Evolutionary conservation across 2,113 vertebrate genomes (phyloP), one percentile per base, ranked within the genome.

Genomic region (Noctilio leporinus): DNA sequence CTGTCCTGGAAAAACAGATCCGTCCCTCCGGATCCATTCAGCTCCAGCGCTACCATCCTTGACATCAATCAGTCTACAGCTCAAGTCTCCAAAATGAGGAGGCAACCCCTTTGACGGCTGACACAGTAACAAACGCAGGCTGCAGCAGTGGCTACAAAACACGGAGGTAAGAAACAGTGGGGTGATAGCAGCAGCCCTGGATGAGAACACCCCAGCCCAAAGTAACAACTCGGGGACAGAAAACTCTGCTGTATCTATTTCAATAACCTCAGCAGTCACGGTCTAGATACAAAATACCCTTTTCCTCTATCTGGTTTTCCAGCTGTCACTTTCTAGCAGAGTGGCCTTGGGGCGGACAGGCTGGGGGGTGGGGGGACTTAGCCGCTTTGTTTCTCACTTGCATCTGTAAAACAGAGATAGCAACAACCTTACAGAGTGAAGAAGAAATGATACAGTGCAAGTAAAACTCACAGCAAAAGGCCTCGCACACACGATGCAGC

Each of bases 91-190:
- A 17, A 69, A 86, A 33, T 0, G 20, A 65, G 67, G 30, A 78
- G 16, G 1, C 0, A 17, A 19, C 7, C 20, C 55, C 55, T 86
- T 40, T 15, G 51, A 51, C 33, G 28, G 43, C 16, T 47, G 30
- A 53, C 76, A 88, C 38, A 70, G 28, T 20, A 30, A 30, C 47
- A 35, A 38, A n/a, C 0, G 22, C 0, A 55, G 20, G 33, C 38
- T 3, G 1, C 1, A 10, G 45, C 26, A 17, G 19, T 7, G 38
- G 72, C 43, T 4, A 26, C 4, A 5, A 20, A 15, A 73, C 6
- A 9, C n/a, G 47, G 28, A 45, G 4, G 2, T 2, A 35, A 87
- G 30, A 67, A 70, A 43, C 0, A 3, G 43, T 28, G 1, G 1
- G n/a, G 78, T 7, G 11, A 10, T 0, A 59, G 45, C 40, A 16